Conservation (phyloP, 1,140 invertebrate genomes). For the Hyposmocoma kahamanoa region DNA sequence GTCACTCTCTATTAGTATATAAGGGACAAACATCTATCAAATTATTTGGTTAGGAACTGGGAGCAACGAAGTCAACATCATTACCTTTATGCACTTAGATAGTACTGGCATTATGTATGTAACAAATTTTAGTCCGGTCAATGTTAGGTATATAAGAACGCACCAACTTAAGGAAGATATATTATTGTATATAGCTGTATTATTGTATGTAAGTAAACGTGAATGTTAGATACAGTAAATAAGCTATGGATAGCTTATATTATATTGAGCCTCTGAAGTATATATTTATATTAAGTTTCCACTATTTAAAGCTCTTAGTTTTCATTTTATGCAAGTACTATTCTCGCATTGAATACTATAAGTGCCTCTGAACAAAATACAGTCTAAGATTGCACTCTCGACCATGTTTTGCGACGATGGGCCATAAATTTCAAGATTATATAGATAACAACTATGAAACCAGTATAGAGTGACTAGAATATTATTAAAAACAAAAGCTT, state of each 20-base stretch:
- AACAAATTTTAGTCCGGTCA: not conserved
- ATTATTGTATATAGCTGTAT: not conserved
- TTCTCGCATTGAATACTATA: conserved; percentile 56
- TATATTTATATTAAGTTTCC: conserved; percentile 66
- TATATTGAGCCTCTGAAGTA: conserved; percentile 69
- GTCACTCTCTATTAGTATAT: too few relatives aligned
- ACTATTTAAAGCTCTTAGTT: conserved; percentile 74
- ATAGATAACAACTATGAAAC: conserved; percentile 55
- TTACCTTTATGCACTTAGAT: not conserved
- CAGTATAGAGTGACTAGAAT: conserved; percentile 50
- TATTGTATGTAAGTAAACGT: conserved; percentile 35
- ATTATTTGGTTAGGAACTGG: not conserved
- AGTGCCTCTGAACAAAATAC: not conserved
- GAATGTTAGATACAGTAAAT: conserved; percentile 46
- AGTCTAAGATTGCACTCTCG: not conserved
- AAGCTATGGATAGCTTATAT: conserved; percentile 67
- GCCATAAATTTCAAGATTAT: conserved; percentile 23
- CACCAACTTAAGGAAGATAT: not conserved
- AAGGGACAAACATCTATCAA: not conserved
- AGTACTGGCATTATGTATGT: not conserved
- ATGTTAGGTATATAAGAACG: not conserved
- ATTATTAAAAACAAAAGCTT: conserved; percentile 60
- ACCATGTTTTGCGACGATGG: not conserved
- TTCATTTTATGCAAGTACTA: conserved; percentile 61
- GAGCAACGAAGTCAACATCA: not conserved